Percentiles rank a stretch among this genome's conserved stretches.
Evolutionary conservation across 2,888 invertebrate species (phyloP).

Genomic region (Drosophila hamatofila): DNA sequence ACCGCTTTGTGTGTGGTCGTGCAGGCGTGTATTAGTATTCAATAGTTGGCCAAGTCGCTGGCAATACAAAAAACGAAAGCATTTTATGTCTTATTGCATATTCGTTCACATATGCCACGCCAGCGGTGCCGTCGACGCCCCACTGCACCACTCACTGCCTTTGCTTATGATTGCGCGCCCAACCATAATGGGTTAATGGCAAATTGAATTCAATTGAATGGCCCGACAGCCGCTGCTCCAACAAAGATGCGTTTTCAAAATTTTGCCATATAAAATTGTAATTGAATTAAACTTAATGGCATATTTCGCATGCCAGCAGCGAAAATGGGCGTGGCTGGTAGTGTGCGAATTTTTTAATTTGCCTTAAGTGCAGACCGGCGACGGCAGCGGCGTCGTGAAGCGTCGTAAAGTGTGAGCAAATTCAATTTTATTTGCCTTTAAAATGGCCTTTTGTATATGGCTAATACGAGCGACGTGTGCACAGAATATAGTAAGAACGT

Average conservation of each 20-base stretch:
- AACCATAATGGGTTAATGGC: slow-evolving; percentile 81
- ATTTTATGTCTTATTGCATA: slow-evolving; percentile 81
- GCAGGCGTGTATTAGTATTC: slow-evolving; percentile 73
- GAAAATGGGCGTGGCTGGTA: slow-evolving; percentile 46
- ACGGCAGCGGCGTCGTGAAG: slow-evolving; percentile 34
- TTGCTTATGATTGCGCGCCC: slow-evolving; percentile 72
- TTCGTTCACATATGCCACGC: slow-evolving; percentile 43
- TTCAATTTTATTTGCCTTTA: slow-evolving; percentile 66
- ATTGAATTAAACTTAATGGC: slow-evolving; percentile 82
- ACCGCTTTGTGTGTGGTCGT: slow-evolving; percentile 68
- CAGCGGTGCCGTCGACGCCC: slow-evolving; percentile 1
- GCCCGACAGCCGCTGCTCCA: slow-evolving; percentile 22
- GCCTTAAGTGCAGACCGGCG: slow-evolving; percentile 61
- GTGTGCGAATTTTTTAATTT: slow-evolving; percentile 73
- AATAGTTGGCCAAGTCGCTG: slow-evolving; percentile 69
- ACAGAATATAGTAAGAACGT: slow-evolving; percentile 1
- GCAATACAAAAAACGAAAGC: slow-evolving; percentile 30
- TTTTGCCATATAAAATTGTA: slow-evolving; percentile 67
- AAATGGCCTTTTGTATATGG: slow-evolving; percentile 53
- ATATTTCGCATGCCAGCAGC: slow-evolving; percentile 72
- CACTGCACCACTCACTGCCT: slow-evolving; percentile 12
- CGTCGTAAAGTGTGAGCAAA: slow-evolving; percentile 67
- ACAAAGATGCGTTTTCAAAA: slow-evolving; percentile 56
- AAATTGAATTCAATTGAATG: slow-evolving; percentile 78
- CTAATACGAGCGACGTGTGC: slow-evolving; percentile 51